Evolutionary conservation across 2,888 invertebrate species (phyloP).

Genomic region (Minunthozetes semirufus): DNA sequence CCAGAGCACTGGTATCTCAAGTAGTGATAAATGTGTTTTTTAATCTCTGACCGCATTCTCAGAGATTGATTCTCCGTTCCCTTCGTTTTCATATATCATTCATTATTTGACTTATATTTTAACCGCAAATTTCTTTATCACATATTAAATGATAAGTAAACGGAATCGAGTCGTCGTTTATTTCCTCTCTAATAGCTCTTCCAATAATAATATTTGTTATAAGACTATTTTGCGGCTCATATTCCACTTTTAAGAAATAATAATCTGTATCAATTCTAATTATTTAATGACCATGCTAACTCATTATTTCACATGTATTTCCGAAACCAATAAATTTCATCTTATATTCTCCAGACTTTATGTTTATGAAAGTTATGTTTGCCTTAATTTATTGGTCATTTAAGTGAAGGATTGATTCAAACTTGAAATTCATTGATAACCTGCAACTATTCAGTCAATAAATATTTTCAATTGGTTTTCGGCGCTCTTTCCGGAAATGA

Average conservation of each 20-base stretch:
- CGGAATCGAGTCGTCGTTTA: neutral
- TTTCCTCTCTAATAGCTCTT: neutral
- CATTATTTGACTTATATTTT: constrained; percentile 7
- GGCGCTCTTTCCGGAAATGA: no score
- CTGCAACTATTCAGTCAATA: no score
- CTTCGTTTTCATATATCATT: neutral
- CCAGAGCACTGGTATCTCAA: neutral
- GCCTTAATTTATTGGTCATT: no score
- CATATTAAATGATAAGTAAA: constrained; percentile 1
- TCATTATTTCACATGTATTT: no score
- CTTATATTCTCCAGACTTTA: no score
- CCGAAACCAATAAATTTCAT: no score
- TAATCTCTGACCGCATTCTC: neutral
- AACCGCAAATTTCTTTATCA: neutral
- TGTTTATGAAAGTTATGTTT: no score
- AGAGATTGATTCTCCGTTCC: neutral
- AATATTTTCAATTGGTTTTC: no score
- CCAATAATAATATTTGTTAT: neutral
- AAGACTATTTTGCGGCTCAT: neutral
- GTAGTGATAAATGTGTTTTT: neutral
- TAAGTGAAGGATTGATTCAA: no score
- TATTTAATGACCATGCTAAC: no score
- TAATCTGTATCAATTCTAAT: neutral
- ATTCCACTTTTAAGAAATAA: neutral
- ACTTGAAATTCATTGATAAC: no score